Base-by-base conservation (phyloP, 2,797 vertebrate species). In the Chloroceryle amazona region DNA sequence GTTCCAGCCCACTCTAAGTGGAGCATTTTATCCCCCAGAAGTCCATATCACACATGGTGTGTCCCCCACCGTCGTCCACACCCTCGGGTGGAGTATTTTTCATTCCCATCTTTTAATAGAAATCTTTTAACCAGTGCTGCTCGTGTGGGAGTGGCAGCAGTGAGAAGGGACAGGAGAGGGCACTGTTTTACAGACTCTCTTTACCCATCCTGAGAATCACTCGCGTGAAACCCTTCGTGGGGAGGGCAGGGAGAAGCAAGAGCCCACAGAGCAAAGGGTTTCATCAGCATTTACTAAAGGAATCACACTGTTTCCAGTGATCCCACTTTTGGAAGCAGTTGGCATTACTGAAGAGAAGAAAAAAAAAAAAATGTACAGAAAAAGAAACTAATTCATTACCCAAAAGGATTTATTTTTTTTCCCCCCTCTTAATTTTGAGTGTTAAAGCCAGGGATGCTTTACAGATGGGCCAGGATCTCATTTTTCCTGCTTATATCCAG, bases 141-240 rank as follows among this genome's bases (percentile, higher is more conserved):
- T 28, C 3, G 5, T 33, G 60, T 42, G 35, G 2, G 6, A n/a
- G 54, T 2, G 5, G 58, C 82, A 62, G 49, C 10, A 1, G 42
- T 41, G 49, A 76, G 61, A 57, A 35, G 65, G 81, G 62, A 85
- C 84, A 67, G 92, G 85, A 94, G 95, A 84, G 94, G 93, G 95
- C 76, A n/a, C 41, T 66, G 41, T 63, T 66, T 47, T 28, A 13
- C 84, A 8, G 10, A 19, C 26, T 39, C 39, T 39, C 25, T 13
- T 28, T 57, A 33, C 37, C 33, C 41, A 1, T 26, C 37, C 20
- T 22, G 39, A 8, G 54, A 66, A 20, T 44, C 42, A 52, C 28
- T 37, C 5, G 0, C 7, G 26, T 60, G 63, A 78, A 86, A 66
- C 11, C 7, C 18, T 19, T 62, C 1, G 0, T 35, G 57, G 44